A percentile compares a stretch with the other conserved stretches of the same genome.
Evolutionary conservation across 2,888 invertebrate genomes (phyloP).

Genomic region (Gari tellinella): DNA sequence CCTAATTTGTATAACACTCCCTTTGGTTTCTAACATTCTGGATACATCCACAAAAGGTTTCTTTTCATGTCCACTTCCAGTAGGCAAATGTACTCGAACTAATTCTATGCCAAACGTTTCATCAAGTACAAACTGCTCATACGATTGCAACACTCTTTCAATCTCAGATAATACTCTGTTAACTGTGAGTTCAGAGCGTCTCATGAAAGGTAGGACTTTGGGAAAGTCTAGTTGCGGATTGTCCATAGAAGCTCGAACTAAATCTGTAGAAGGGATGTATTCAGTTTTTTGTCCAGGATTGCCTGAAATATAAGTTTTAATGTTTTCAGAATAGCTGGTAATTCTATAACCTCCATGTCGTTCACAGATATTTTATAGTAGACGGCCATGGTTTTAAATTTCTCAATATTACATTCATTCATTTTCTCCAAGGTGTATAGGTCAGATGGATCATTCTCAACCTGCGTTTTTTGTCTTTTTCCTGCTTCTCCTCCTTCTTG

Average conservation of each 20-base stretch:
- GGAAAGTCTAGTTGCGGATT: constrained; percentile 27
- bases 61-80: constrained; percentile 11
- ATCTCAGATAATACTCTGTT: constrained; percentile 36
- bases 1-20: constrained; percentile 24
- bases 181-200: constrained; percentile 5
- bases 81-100: constrained; percentile 15
- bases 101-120: constrained; percentile 29
- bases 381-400: constrained; percentile 24
- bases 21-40: constrained; percentile 23
- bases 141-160: constrained; percentile 45
- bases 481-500: constrained; percentile 21
- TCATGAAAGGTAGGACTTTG: constrained; percentile 16
- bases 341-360: constrained; percentile 11
- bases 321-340: constrained; percentile 22
- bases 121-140: constrained; percentile 46
- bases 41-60: constrained; percentile 18
- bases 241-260: constrained; percentile 36
- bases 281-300: constrained; percentile 31
- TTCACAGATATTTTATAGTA: constrained; percentile 30
- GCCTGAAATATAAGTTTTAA: constrained; percentile 23
- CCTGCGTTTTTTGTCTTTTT: constrained; percentile 12
- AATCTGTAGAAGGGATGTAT: constrained; percentile 28
- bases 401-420: constrained; percentile 24
- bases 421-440: constrained; percentile 30
- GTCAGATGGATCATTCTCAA: constrained; percentile 10